Percentiles rank a stretch among this genome's conserved stretches.
phyloP scores from a whole-genome alignment of 2,113 vertebrate genomes.

The Alexandromys fortis region DNA sequence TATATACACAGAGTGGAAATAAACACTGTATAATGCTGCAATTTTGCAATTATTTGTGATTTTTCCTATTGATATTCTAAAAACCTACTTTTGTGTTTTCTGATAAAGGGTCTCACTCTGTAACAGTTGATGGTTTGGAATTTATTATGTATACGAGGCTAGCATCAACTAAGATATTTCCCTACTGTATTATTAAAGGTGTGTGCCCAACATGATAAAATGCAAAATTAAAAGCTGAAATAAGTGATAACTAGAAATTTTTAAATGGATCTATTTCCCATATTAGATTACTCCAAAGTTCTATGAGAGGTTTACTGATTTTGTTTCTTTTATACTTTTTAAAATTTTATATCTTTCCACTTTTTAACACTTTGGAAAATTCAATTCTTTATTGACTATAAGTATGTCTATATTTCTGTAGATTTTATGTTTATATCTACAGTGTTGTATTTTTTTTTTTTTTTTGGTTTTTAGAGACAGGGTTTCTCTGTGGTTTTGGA shows the following conservation, averaged over 20 bases:
- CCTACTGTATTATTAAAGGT: neutral
- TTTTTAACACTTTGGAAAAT: neutral
- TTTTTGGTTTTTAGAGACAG: no score
- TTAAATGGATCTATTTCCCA: neutral
- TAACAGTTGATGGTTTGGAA: neutral
- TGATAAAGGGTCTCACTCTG: neutral
- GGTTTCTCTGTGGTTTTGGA: no score
- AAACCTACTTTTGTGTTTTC: neutral
- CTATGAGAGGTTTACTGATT: neutral
- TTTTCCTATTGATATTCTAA: neutral
- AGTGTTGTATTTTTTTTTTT: neutral
- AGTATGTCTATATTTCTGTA: no score
- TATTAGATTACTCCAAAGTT: neutral
- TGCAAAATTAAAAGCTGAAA: neutral
- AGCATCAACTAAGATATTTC: neutral
- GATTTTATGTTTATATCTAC: neutral
- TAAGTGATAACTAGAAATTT: neutral
- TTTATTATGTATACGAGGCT: no score
- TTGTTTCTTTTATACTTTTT: neutral
- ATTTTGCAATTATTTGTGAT: neutral
- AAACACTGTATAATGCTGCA: neutral
- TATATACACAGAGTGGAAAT: neutral
- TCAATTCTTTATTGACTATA: neutral
- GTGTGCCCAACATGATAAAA: neutral
- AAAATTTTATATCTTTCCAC: neutral